Evolutionary conservation across 2,888 invertebrate genomes (phyloP), one percentile per base, ranked within the genome.

Genomic region (Eumacrocentrus americanus): DNA sequence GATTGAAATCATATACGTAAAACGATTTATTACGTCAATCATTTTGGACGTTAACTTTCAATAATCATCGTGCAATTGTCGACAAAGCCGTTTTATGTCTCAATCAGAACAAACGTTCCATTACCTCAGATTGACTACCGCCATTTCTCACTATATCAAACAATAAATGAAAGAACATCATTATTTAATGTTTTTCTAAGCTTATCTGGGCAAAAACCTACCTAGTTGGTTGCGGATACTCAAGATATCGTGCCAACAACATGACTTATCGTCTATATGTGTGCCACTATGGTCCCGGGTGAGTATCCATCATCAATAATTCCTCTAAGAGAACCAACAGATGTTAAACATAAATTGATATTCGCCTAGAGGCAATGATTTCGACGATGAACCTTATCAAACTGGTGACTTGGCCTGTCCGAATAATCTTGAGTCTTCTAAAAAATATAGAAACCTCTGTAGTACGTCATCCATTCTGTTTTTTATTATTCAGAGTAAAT

Each of bases 181-280:
- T 47, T 48, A 23, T 22, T 34, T 37, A 9, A n/a, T 34, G n/a
- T n/a, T 44, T 48, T 34, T 40, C 14, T 1, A 29, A 84, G 83
- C 77, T 85, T 64, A 79, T 83, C 3, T 84, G 84, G 84, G 83
- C 82, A 1, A 79, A 81, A 62, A 83, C 84, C 0, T 79, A 81
- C 67, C 72, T 80, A 38, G 76, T 85, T 14, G 85, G 84, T 1
- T 85, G 85, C 69, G 85, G 84, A n/a, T 83, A 80, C 66, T 77
- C 83, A 2, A 79, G 79, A 63, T 85, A 79, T 61, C 73, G 76
- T 1, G 67, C 46, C 4, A 70, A 71, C 53, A 79, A 77, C 64
- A 74, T 78, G 37, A 81, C 79, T 66, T 60, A 64, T 51, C 61
- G 61, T 11, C 72, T 82, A n/a, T 82, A 82, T 70, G 77, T 82